Percentiles rank a stretch among this genome's conserved stretches.
Conservation (phyloP, 2,797 vertebrate species). For the Microctenopoma stevenorrisi region DNA sequence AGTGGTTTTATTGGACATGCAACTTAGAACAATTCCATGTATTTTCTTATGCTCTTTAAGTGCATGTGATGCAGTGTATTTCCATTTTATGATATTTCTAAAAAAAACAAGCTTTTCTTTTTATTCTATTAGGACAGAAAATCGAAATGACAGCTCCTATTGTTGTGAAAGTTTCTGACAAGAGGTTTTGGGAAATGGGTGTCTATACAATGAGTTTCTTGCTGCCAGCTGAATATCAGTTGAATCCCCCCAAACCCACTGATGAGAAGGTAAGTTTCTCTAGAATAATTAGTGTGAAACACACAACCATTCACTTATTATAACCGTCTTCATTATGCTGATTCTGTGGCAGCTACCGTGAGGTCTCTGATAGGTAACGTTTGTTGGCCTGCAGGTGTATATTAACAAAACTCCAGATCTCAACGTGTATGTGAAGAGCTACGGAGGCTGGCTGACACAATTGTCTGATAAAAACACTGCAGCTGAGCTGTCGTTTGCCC, state of each 20-base stretch:
- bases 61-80: neutral
- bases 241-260: slow-evolving; percentile 65
- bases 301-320: neutral
- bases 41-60: neutral
- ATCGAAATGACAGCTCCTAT: slow-evolving; percentile 82
- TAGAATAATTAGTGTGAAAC: neutral
- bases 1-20: neutral
- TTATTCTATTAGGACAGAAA: slow-evolving; percentile 57
- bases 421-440: slow-evolving; percentile 69
- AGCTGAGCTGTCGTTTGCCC: slow-evolving; percentile 24
- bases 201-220: slow-evolving; percentile 78
- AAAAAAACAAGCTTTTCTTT: neutral
- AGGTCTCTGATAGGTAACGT: neutral
- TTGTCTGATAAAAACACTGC: neutral
- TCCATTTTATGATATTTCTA: neutral
- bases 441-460: slow-evolving; percentile 63
- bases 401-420: slow-evolving; percentile 55
- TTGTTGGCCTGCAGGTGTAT: slow-evolving; percentile 70
- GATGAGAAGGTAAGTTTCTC: slow-evolving; percentile 52
- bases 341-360: neutral
- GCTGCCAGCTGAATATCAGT: slow-evolving; percentile 76
- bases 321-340: neutral
- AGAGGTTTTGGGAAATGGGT: neutral
- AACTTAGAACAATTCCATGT: neutral
- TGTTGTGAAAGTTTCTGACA: slow-evolving; percentile 50